These are phyloP conservation scores for Diorhabda sublineata DNA, from an alignment of 1,140 invertebrate genomes.

Conservation along the genomic window DNA sequence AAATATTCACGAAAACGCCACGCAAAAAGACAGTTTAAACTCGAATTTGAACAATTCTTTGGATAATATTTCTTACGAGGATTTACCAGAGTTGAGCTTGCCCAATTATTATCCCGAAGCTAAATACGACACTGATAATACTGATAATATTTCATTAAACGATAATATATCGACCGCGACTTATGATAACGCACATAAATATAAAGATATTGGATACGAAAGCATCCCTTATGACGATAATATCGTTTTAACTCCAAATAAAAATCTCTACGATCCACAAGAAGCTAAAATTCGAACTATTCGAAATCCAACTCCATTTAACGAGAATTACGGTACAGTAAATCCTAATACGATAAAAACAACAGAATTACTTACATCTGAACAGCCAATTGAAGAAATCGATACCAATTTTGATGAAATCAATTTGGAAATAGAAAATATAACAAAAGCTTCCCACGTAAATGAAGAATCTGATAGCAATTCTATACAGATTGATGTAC, in stretches of 20 bases:
- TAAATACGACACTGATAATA: slow-evolving; percentile 50
- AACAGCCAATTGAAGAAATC: slow-evolving; percentile 34
- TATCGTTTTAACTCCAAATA: slow-evolving; percentile 40
- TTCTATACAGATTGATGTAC: background rate
- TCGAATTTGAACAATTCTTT: slow-evolving; percentile 57
- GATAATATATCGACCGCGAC: slow-evolving; percentile 39
- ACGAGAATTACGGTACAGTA: slow-evolving; percentile 23
- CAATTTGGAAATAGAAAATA: slow-evolving; percentile 38
- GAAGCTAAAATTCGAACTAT: slow-evolving; percentile 39
- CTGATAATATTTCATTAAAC: slow-evolving; percentile 42
- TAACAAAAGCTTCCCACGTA: slow-evolving; percentile 9
- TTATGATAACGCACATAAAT: slow-evolving; percentile 15
- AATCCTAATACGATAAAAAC: slow-evolving; percentile 13
- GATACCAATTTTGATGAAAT: slow-evolving; percentile 42
- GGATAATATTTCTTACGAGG: slow-evolving; percentile 31
- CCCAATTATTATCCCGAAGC: slow-evolving; percentile 46
- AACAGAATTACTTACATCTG: slow-evolving; percentile 8
- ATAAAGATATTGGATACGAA: slow-evolving; percentile 28
- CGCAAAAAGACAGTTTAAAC: slow-evolving; percentile 45
- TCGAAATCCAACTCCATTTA: slow-evolving; percentile 37
- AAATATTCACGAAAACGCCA: slow-evolving; percentile 12
- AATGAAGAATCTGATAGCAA: background rate
- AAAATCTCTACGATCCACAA: slow-evolving; percentile 31
- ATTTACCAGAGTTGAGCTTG: slow-evolving; percentile 39
- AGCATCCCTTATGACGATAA: slow-evolving; percentile 45